These are phyloP conservation scores for Propithecus deckenii DNA, from an alignment of 2,797 vertebrate species.

Conservation along the genomic window DNA sequence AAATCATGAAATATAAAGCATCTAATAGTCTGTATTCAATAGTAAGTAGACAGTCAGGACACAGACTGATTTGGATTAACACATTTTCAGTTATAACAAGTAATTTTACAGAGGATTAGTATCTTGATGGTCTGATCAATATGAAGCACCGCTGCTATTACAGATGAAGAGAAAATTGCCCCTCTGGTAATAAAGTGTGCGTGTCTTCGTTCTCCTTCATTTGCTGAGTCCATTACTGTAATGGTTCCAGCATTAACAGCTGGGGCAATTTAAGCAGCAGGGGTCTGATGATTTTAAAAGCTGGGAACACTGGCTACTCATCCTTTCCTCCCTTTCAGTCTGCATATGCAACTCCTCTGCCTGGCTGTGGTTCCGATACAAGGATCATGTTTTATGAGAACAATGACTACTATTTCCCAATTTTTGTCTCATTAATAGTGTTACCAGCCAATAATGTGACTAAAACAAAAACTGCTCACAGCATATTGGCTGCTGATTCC, in stretches of 20 bases:
- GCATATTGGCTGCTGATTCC: slow-evolving; percentile 91
- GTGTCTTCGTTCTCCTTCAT: slow-evolving; percentile 98
- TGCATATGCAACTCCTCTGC: slow-evolving; percentile 76
- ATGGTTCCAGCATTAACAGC: slow-evolving; percentile 97
- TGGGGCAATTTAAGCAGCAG: slow-evolving; percentile 90
- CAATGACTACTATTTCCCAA: slow-evolving; percentile 91
- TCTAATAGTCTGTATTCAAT: slow-evolving; percentile 82
- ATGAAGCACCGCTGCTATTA: slow-evolving; percentile 94
- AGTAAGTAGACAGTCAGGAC: slow-evolving; percentile 84
- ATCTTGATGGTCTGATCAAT: slow-evolving; percentile 99
- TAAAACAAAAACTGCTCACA: slow-evolving; percentile 87
- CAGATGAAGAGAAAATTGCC: slow-evolving; percentile 97
- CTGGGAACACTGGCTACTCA: slow-evolving; percentile 78
- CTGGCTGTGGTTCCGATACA: slow-evolving; percentile 69
- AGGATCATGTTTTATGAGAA: slow-evolving; percentile 88
- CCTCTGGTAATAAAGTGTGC: slow-evolving; percentile 96
- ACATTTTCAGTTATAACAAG: slow-evolving; percentile 93
- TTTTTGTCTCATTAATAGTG: slow-evolving; percentile 94
- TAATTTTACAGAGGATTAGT: slow-evolving; percentile 99
- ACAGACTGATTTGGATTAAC: slow-evolving; percentile 90
- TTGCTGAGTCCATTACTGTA: slow-evolving; percentile 98
- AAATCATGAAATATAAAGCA: slow-evolving; percentile 92
- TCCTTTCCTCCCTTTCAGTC: slow-evolving; percentile 73
- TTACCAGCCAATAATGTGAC: slow-evolving; percentile 87
- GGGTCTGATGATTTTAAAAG: slow-evolving; percentile 86